A percentile compares a stretch with the other conserved stretches of the same genome.
These are phyloP conservation scores for Dicentrarchus labrax DNA, from an alignment of 2,113 vertebrate species.

Conservation along the genomic window DNA sequence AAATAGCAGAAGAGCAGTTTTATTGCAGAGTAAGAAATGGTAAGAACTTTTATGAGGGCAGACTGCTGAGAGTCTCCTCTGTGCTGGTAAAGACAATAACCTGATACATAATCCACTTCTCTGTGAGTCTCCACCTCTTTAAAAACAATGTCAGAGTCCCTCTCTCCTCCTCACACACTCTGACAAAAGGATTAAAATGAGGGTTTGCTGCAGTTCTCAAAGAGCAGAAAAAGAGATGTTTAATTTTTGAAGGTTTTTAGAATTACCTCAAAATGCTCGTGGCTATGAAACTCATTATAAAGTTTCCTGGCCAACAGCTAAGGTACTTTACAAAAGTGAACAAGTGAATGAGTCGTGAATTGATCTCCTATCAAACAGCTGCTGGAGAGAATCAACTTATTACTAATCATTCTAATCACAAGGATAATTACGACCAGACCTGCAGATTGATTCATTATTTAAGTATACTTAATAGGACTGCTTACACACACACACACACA, in stretches of 20 bases:
- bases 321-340: not conserved
- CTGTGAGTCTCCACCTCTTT: not conserved
- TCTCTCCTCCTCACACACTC: not conserved
- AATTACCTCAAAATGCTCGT: not conserved
- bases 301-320: not conserved
- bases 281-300: not conserved
- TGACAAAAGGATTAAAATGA: not conserved
- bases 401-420: not conserved
- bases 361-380: slow-evolving; percentile 4
- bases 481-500: not conserved
- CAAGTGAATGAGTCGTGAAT: not conserved
- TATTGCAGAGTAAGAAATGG: not conserved
- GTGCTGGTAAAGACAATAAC: not conserved
- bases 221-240: not conserved
- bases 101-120: not conserved
- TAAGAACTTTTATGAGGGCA: not conserved
- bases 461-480: not conserved
- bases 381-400: not conserved
- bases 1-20: slow-evolving; percentile 4
- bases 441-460: not conserved
- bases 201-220: not conserved
- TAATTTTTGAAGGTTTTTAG: not conserved
- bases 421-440: not conserved
- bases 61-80: slow-evolving; percentile 9
- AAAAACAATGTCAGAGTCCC: not conserved